These are phyloP conservation scores for Apostichopus parvimensis DNA, from an alignment of 35 echinoderm and acorn worm genomes.

Conservation along the genomic window DNA sequence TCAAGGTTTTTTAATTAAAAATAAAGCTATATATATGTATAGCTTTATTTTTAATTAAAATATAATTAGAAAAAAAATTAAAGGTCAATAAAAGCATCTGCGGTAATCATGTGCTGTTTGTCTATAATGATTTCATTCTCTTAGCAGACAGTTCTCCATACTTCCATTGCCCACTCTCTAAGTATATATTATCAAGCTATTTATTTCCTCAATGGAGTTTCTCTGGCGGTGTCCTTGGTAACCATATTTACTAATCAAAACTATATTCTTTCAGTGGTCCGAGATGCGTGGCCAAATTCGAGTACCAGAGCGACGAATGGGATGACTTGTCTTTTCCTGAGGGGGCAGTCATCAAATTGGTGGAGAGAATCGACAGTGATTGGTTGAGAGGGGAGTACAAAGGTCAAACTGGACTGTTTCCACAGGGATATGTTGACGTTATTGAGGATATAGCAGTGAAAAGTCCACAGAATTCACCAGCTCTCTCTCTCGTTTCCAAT, in stretches of 20 bases:
- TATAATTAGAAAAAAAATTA: too few species aligned
- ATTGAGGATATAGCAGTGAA: slow-evolving; percentile 73
- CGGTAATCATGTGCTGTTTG: too few species aligned
- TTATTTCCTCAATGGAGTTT: too few species aligned
- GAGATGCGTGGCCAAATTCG: slow-evolving; percentile 83
- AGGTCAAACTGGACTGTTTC: slow-evolving; percentile 84
- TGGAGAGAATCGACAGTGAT: slow-evolving; percentile 71
- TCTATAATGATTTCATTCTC: too few species aligned
- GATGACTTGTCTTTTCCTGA: slow-evolving; percentile 77
- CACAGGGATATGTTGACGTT: slow-evolving; percentile 79
- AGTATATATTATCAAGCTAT: too few species aligned
- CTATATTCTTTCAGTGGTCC: slow-evolving; percentile 69
- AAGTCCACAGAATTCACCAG: neutral
- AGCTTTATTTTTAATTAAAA: too few species aligned
- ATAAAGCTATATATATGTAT: too few species aligned
- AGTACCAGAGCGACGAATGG: slow-evolving; percentile 70
- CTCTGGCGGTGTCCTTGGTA: neutral
- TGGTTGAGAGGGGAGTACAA: slow-evolving; percentile 85
- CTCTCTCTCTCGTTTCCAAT: slow-evolving; percentile 30
- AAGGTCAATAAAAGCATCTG: too few species aligned
- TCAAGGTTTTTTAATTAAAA: too few species aligned
- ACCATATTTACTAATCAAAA: neutral
- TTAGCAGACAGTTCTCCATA: too few species aligned
- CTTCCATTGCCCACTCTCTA: too few species aligned
- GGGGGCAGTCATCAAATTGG: slow-evolving; percentile 76